phyloP scores from a whole-genome alignment of 1,140 invertebrate species.

The Dinoponera quadriceps region DNA sequence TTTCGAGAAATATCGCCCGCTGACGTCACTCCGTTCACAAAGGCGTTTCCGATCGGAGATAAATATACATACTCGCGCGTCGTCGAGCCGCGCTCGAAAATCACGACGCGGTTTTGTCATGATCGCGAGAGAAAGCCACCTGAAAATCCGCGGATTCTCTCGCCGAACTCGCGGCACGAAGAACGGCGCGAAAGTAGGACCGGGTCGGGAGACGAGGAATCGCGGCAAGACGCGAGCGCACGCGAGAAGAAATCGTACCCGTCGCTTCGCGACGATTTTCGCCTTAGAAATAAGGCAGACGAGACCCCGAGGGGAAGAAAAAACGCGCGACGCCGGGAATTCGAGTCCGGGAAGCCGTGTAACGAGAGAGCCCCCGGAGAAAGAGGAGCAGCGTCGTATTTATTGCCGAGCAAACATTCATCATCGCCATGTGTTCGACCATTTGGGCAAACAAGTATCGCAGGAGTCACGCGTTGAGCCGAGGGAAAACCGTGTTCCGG shows the following conservation, averaged over 20 bases:
- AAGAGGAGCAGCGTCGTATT: conserved; percentile 4
- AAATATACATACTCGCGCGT: conserved; percentile 32
- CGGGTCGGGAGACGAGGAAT: too few relatives aligned
- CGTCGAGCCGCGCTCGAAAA: neutral
- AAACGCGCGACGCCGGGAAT: conserved; percentile 3
- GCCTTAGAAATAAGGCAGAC: neutral
- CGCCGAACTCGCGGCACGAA: neutral
- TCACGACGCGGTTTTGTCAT: conserved; percentile 3
- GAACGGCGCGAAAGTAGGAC: neutral
- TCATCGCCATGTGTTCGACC: neutral
- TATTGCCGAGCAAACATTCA: conserved; percentile 45
- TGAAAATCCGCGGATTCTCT: neutral
- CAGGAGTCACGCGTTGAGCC: neutral
- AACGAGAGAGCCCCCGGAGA: neutral
- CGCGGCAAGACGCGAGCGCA: too few relatives aligned
- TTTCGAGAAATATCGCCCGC: conserved; percentile 6
- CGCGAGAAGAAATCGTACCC: neutral
- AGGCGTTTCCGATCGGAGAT: neutral
- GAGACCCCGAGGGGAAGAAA: conserved; percentile 9
- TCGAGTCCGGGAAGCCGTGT: too few relatives aligned
- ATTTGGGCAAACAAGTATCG: conserved; percentile 55
- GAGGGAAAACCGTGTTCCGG: neutral
- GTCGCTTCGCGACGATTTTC: too few relatives aligned
- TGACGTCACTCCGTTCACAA: conserved; percentile 51
- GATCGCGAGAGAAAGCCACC: neutral